Evolutionary conservation across 2,888 invertebrate genomes (phyloP), one percentile per base, ranked within the genome.

Genomic region (Synanthedon myopaeformis): DNA sequence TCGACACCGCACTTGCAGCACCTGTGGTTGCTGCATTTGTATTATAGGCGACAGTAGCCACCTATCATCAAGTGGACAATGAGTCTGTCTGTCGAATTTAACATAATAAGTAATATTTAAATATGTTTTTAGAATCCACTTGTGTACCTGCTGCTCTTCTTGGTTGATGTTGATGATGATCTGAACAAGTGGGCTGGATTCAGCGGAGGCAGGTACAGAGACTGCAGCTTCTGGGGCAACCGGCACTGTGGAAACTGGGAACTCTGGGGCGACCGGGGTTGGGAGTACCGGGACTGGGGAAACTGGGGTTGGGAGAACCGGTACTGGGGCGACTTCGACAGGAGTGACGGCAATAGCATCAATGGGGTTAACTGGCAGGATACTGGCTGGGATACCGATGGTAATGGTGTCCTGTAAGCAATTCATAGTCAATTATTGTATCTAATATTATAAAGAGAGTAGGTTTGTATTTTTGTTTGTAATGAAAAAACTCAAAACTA

Each of bases 141-240:
- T 35, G 35, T 35, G 10, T 35, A 45, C 45, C 45, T 45, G 45
- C 49, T 66, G 54, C 13, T 11, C 51, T 4, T 55, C 41, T 49
- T 58, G 55, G 55, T 71, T 64, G 19, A 74, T 65, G 60, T 77
- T 74, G 55, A 72, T 55, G 64, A 74, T 67, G 64, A 74, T 69
- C 61, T 76, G 69, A n/a, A 79, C 74, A 41, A 76, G 72, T 56
- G 79, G 76, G 68, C 71, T 70, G 53, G 64, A 57, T 53, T 66
- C 59, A 50, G 61, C 61, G 52, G 57, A 58, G 49, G 59, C 57
- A 28, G 55, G 53, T 51, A 60, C 61, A 57, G 62, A 64, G 59
- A 58, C 58, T 62, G 54, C 14, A 17, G 49, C 49, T 13, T 13
- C 14, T 14, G 17, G 17, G 14, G 17, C 49, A 23, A 23, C 23